Conservation (phyloP, 2,888 invertebrate genomes). For the Tiliacea citrago region DNA sequence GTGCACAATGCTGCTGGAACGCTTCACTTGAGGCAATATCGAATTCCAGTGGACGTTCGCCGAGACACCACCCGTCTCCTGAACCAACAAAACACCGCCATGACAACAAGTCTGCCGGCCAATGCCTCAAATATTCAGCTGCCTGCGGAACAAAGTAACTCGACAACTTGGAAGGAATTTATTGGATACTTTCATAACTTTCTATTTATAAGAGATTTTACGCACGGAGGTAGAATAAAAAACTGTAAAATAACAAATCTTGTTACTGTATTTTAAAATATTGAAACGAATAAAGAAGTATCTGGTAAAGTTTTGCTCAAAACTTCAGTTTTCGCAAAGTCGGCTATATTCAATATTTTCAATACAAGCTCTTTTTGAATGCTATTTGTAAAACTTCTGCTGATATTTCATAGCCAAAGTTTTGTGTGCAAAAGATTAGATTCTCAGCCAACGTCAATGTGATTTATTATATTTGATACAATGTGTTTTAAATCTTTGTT, state of each 20-base stretch:
- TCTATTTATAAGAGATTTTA: neutral
- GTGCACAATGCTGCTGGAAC: conserved; percentile 78
- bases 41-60: conserved; percentile 75
- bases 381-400: conserved; percentile 77
- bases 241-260: conserved; percentile 36
- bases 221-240: neutral
- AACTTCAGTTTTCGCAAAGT: conserved; percentile 74
- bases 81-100: conserved; percentile 68
- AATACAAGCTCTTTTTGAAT: conserved; percentile 78
- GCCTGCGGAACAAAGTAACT: conserved; percentile 43
- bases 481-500: conserved; percentile 50
- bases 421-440: conserved; percentile 74
- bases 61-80: conserved; percentile 59
- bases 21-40: conserved; percentile 83
- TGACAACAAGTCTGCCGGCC: conserved; percentile 57
- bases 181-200: conserved; percentile 31
- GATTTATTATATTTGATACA: conserved; percentile 71
- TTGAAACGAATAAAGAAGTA: conserved; percentile 63
- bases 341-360: conserved; percentile 79
- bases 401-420: conserved; percentile 78
- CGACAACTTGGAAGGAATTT: conserved; percentile 16
- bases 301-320: conserved; percentile 70
- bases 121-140: conserved; percentile 53
- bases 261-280: conserved; percentile 65
- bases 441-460: conserved; percentile 70